Conservation (phyloP, 2,113 vertebrate species). For the Tonatia bakeri region DNA sequence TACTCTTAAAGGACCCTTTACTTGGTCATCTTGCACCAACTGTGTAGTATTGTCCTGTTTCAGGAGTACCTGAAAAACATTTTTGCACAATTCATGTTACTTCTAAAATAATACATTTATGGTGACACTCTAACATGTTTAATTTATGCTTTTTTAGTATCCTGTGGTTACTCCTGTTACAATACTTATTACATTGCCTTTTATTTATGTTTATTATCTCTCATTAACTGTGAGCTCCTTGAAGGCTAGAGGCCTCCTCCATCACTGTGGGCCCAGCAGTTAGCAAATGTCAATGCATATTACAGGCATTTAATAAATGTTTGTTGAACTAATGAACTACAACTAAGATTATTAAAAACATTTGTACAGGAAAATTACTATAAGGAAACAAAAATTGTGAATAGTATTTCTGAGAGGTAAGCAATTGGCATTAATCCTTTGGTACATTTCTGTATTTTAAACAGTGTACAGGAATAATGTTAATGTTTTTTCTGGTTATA, state of each 20-base stretch:
- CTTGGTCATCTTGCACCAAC: constrained; percentile 98
- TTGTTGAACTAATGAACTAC: constrained; percentile 22
- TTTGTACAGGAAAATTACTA: not conserved
- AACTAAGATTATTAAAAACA: constrained; percentile 25
- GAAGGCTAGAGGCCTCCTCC: not conserved
- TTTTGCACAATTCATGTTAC: not conserved
- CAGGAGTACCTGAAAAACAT: constrained; percentile 88
- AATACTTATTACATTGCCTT: not conserved
- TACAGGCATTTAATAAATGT: constrained; percentile 27
- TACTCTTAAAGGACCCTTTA: constrained; percentile 96
- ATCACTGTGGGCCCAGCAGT: not conserved
- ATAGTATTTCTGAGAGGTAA: not conserved
- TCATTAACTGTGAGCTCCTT: constrained; percentile 28
- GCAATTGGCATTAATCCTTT: not conserved
- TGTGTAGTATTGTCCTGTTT: constrained; percentile 96
- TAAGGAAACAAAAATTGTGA: constrained; percentile 1
- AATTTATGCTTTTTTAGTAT: not conserved
- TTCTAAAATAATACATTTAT: constrained; percentile 38
- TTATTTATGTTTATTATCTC: not conserved
- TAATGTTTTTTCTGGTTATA: not conserved
- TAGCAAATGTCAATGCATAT: not conserved
- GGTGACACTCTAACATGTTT: not conserved
- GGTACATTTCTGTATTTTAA: not conserved
- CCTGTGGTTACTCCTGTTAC: not conserved
- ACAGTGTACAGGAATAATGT: not conserved